Conservation (phyloP, 2,888 invertebrate genomes). For the Cerastoderma edule region DNA sequence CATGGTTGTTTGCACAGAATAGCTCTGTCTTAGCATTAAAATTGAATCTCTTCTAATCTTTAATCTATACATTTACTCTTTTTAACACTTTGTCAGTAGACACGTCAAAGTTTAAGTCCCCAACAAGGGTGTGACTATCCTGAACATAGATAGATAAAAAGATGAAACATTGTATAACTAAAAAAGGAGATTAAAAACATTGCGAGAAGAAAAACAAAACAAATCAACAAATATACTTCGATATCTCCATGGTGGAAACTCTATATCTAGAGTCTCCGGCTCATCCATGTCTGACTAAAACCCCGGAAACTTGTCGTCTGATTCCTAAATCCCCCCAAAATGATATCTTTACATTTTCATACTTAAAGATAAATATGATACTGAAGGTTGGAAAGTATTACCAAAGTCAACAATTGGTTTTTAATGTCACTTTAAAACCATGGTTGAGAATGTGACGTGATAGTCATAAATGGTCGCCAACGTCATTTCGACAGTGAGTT, state of each 20-base stretch:
- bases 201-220: background rate
- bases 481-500: background rate
- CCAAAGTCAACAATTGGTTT: too few species aligned
- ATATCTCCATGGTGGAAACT: constrained; percentile 43
- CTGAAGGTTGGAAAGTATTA: too few species aligned
- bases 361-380: too few species aligned
- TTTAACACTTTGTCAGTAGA: too few species aligned
- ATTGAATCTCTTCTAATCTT: too few species aligned
- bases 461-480: background rate
- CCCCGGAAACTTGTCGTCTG: background rate
- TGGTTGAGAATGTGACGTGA: background rate
- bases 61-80: too few species aligned
- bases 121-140: too few species aligned
- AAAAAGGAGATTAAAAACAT: background rate
- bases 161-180: background rate
- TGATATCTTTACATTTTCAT: too few species aligned
- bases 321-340: too few species aligned
- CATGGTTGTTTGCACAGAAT: too few species aligned
- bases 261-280: constrained; percentile 9
- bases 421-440: background rate
- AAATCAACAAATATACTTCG: constrained; percentile 30
- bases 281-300: background rate
- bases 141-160: background rate
- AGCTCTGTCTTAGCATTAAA: too few species aligned
- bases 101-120: too few species aligned